Evolutionary conservation across 2,888 invertebrate genomes (phyloP), one percentile per base, ranked within the genome.

Genomic region (Caenorhabditis sp.): DNA sequence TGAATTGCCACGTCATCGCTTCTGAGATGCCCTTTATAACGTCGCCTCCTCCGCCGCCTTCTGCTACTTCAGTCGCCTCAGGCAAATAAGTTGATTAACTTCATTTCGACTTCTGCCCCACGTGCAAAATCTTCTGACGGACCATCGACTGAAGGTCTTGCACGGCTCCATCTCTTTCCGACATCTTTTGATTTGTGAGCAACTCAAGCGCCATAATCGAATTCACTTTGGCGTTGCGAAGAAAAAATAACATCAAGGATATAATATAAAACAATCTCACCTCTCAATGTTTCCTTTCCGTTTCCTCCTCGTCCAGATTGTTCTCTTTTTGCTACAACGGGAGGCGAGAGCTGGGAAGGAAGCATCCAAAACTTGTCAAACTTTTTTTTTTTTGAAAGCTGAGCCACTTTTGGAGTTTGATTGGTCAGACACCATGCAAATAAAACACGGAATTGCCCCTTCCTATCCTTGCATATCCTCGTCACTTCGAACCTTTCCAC

Each of bases 11-110:
- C 35, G 35, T 35, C 35, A 35, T 35, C 35, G 35, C n/a, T n/a
- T n/a, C n/a, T n/a, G n/a, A n/a, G n/a, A n/a, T 35, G 35, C 2
- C 35, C 35, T 35, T 35, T 35, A 2, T 5, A 27, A 22, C 56
- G 48, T 58, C 20, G 46, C 22, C 15, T 22, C 39, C 53, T 9
- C 46, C n/a, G 11, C 45, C 52, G 22, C 37, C 39, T 11, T 27
- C 52, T 30, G 26, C 37, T 30, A 15, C 27, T 30, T 37, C 9
- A 9, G 35, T 35, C 35, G 68, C 68, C 68, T 48, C 27, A 26
- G 68, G 68, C 65, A 68, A 68, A 68, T 68, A 68, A 68, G 50
- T 68, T 68, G 68, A 68, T 68, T 68, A 68, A 68, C 68, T 68
- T 68, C 58, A 58, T 58, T 68, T 68, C 35, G 68, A 58, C 46